Evolutionary conservation across 2,888 invertebrate genomes (phyloP).

Genomic region (Drosophila paranaensis): DNA sequence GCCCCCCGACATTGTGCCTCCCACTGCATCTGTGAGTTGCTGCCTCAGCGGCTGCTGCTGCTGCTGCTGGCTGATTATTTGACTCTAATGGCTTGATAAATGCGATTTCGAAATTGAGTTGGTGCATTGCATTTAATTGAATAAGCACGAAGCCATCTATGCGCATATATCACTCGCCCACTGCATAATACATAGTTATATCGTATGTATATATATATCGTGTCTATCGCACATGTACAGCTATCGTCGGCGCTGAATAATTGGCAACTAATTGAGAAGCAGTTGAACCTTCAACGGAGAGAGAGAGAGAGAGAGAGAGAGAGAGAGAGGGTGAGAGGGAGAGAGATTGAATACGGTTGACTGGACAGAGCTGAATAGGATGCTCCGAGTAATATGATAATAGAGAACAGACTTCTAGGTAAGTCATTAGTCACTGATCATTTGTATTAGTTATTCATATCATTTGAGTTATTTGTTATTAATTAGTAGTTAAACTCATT

Average conservation of each 20-base stretch:
- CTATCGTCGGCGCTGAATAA: conserved; percentile 41
- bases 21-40: conserved; percentile 8
- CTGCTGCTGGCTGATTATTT: conserved; percentile 69
- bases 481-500: too few species aligned
- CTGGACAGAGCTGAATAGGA: background rate
- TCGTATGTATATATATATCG: conserved; percentile 7
- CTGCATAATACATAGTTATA: conserved; percentile 12
- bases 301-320: background rate
- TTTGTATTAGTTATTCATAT: background rate
- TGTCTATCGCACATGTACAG: conserved; percentile 1
- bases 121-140: conserved; percentile 76
- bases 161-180: conserved; percentile 39
- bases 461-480: background rate
- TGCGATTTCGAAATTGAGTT: conserved; percentile 80
- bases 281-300: conserved; percentile 36
- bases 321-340: background rate
- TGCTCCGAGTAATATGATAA: too few species aligned
- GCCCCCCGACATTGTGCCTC: conserved; percentile 23
- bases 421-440: background rate
- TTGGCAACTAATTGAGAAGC: conserved; percentile 65
- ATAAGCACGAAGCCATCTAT: conserved; percentile 70
- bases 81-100: conserved; percentile 84
- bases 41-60: background rate
- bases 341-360: conserved; percentile 1
- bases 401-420: background rate